These are phyloP conservation scores for Seira musarum DNA, from an alignment of 2,888 invertebrate genomes.

Conservation along the genomic window DNA sequence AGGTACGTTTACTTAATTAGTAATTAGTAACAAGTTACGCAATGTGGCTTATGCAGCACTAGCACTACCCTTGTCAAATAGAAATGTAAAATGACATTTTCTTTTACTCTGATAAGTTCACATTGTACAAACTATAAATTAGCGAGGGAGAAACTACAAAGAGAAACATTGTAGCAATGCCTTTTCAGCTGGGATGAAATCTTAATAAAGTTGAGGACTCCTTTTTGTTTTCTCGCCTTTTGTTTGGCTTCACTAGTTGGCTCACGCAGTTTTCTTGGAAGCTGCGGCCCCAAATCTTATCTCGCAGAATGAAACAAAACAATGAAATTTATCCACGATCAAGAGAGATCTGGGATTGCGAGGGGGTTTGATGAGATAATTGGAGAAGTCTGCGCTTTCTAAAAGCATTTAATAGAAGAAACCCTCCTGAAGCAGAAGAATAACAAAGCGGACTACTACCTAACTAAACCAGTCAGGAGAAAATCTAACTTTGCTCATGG, in stretches of 20 bases:
- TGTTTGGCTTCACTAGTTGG: background rate
- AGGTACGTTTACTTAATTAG: no score
- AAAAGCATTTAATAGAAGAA: background rate
- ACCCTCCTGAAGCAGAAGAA: background rate
- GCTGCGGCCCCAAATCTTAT: background rate
- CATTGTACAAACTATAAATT: background rate
- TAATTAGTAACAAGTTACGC: no score
- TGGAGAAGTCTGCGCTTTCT: background rate
- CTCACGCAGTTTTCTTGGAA: background rate
- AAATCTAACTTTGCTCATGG: background rate
- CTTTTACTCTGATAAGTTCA: background rate
- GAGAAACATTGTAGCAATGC: background rate
- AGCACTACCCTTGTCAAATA: background rate
- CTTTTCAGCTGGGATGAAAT: background rate
- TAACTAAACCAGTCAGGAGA: no score
- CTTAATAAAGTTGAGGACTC: conserved; percentile 1
- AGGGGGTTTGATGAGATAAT: background rate
- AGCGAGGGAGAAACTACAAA: conserved; percentile 2
- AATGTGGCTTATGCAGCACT: no score
- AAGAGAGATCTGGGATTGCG: background rate
- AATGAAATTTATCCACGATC: conserved; percentile 4
- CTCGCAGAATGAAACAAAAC: background rate
- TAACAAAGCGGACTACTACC: background rate
- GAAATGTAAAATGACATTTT: background rate
- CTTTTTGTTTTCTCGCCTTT: background rate